These are phyloP conservation scores for Oreochromis grahami DNA, from an alignment of 2,797 vertebrate genomes.

Conservation along the genomic window DNA sequence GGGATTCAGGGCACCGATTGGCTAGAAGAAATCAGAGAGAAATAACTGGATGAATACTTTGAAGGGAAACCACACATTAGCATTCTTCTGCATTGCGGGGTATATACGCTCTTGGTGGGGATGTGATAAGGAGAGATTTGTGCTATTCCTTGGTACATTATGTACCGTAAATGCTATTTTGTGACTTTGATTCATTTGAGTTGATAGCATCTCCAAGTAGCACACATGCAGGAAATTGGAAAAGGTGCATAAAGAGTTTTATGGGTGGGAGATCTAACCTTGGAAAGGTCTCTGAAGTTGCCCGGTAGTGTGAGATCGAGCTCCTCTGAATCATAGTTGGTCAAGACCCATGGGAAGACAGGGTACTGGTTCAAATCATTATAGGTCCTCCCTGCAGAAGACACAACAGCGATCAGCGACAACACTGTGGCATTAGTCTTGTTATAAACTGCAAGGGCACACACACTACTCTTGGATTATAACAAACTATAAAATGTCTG, in stretches of 20 bases:
- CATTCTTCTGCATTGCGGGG: neutral
- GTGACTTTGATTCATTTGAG: neutral
- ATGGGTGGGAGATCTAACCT: conserved; percentile 78
- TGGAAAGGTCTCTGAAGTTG: conserved; percentile 98
- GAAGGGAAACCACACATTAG: neutral
- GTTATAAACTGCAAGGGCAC: neutral
- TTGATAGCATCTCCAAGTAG: neutral
- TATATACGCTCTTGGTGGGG: neutral
- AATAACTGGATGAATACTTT: neutral
- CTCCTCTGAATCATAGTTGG: conserved; percentile 97
- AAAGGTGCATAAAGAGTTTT: conserved; percentile 4
- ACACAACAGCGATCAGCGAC: neutral
- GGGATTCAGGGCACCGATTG: conserved; percentile 96
- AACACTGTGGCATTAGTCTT: neutral
- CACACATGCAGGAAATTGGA: neutral
- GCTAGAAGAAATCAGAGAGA: conserved; percentile 69
- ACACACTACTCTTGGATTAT: neutral
- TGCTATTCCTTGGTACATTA: neutral
- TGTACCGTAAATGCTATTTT: neutral
- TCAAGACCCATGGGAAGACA: conserved; percentile 97
- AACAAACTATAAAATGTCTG: neutral
- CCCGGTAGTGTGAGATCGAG: conserved; percentile 95
- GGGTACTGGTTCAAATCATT: conserved; percentile 98
- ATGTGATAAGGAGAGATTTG: neutral
- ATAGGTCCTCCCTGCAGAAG: conserved; percentile 88